Conservation (phyloP, 2,797 vertebrate genomes). For the Danio choprae region DNA sequence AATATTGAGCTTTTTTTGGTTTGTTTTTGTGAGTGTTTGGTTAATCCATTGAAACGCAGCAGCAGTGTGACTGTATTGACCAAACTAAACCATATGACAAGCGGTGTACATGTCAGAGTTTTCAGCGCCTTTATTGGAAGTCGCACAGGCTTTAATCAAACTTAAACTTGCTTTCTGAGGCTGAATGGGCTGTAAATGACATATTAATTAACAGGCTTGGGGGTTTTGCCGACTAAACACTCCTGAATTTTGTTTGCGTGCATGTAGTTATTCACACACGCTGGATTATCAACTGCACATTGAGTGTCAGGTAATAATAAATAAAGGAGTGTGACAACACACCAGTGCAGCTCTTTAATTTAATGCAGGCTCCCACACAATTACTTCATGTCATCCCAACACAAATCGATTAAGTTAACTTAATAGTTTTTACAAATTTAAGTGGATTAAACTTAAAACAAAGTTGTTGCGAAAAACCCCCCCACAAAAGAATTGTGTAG, state of each 20-base stretch:
- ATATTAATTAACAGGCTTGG: no score
- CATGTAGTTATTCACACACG: slow-evolving; percentile 64
- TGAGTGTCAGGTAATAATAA: slow-evolving; percentile 68
- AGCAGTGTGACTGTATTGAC: slow-evolving; percentile 66
- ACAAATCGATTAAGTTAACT: no score
- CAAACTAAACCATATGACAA: slow-evolving; percentile 67
- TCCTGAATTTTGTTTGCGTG: no score
- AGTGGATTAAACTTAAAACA: no score
- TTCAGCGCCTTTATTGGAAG: slow-evolving; percentile 71
- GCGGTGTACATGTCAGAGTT: slow-evolving; percentile 64
- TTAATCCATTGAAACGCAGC: slow-evolving; percentile 60
- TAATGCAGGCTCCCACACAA: slow-evolving; percentile 33
- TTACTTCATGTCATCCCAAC: no score
- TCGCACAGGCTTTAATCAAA: no score
- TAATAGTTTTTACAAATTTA: no score
- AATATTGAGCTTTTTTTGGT: no score
- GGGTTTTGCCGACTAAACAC: no score
- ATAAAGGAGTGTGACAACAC: slow-evolving; percentile 64
- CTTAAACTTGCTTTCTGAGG: slow-evolving; percentile 29
- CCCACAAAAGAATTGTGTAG: no score
- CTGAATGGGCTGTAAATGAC: no score
- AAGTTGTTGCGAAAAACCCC: no score
- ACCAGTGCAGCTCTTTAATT: slow-evolving; percentile 65
- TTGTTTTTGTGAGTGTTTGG: slow-evolving; percentile 52
- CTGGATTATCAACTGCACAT: slow-evolving; percentile 58